These are phyloP conservation scores for Pterobdella sp. DNA, from an alignment of 2,888 invertebrate genomes.

Conservation along the genomic window DNA sequence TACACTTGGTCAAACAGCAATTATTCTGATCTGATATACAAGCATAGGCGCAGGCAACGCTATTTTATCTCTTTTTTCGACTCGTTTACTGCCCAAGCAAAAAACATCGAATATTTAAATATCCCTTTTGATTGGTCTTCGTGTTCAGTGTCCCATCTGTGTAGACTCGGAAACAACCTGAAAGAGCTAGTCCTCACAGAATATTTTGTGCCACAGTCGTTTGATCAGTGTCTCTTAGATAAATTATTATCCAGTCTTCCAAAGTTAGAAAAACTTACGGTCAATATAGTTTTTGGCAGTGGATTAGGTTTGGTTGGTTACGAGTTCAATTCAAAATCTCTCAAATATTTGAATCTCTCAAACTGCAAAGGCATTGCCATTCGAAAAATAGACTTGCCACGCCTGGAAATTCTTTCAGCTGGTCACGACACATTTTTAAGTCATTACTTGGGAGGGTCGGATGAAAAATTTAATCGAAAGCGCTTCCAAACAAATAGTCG, in stretches of 20 bases:
- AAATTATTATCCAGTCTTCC: conserved; percentile 40
- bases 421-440: conserved; percentile 30
- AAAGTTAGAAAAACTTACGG: conserved; percentile 41
- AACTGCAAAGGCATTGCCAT: conserved; percentile 48
- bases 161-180: conserved; percentile 40
- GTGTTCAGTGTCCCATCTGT: conserved; percentile 42
- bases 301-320: conserved; percentile 43
- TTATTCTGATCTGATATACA: conserved; percentile 43
- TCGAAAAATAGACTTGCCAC: conserved; percentile 42
- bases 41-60: conserved; percentile 43
- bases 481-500: background rate
- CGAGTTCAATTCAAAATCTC: conserved; percentile 41
- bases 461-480: background rate
- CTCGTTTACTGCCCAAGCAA: conserved; percentile 42
- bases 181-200: conserved; percentile 44
- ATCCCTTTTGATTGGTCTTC: conserved; percentile 49
- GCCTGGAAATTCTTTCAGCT: conserved; percentile 43
- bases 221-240: conserved; percentile 42
- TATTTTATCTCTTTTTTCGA: conserved; percentile 46
- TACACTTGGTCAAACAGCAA: conserved; percentile 37
- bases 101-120: conserved; percentile 44
- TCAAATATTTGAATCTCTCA: conserved; percentile 46
- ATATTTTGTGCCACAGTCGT: conserved; percentile 44
- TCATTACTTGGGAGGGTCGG: background rate
- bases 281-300: conserved; percentile 48